Evolutionary conservation across 64 coral and sea anemone genomes (phyloP).

Genomic region (Anthopleura sola): DNA sequence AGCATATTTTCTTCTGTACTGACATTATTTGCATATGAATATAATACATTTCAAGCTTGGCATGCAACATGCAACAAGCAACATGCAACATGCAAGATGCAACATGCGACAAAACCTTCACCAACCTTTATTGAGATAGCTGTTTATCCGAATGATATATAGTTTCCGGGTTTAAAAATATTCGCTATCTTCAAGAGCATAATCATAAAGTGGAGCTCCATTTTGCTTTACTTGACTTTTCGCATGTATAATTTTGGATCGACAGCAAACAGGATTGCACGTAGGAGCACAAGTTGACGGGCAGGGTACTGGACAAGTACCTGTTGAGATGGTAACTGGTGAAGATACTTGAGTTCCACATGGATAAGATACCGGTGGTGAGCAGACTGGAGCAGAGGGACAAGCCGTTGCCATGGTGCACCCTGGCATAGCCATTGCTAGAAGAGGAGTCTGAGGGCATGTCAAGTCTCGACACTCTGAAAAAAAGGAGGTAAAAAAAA

Average conservation of each 20-base stretch:
- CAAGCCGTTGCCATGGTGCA: background rate
- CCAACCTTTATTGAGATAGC: background rate
- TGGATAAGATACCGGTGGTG: background rate
- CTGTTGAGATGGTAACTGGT: background rate
- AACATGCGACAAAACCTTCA: too few relatives aligned
- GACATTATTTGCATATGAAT: too few relatives aligned
- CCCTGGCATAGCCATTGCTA: background rate
- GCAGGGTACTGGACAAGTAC: background rate
- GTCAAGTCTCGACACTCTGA: background rate
- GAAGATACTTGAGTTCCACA: background rate
- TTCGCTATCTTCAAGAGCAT: background rate
- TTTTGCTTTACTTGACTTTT: background rate
- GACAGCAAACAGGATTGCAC: background rate
- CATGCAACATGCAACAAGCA: too few relatives aligned
- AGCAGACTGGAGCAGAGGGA: background rate
- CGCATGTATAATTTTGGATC: background rate
- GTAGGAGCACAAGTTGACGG: slow-evolving; percentile 9
- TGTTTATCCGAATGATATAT: background rate
- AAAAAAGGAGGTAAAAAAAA: too few relatives aligned
- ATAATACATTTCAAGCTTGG: too few relatives aligned
- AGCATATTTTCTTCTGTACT: too few relatives aligned
- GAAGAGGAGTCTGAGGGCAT: slow-evolving; percentile 10
- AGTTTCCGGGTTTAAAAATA: background rate
- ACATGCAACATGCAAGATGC: too few relatives aligned
- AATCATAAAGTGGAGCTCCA: background rate